Base-by-base conservation (phyloP, 2,888 invertebrate species). In the Meteorus colon region DNA sequence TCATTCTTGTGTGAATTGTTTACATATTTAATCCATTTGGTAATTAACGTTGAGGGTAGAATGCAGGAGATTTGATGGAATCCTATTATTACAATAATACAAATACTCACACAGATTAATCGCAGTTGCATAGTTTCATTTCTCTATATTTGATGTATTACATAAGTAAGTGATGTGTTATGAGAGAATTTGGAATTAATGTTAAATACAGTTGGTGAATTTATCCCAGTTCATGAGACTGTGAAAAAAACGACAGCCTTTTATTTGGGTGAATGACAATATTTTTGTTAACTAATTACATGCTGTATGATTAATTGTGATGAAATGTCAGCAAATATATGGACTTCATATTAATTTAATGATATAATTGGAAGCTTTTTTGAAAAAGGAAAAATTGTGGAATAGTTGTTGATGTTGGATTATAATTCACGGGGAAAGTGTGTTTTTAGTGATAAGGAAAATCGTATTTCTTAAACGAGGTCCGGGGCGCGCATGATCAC, bases 391-490 rank as follows among this genome's bases (percentile, higher is more conserved):
- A 19, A 0, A 62, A 29, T 31, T 62, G 27, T 62, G 10, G 10
- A 62, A 62, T 62, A 62, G 62, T 62, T 62, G 27, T 62, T 62
- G 31, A 62, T 62, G 62, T 62, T 62, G 31, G 31, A 62, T 62
- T 62, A 62, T 62, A 62, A 29, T n/a, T 62, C 62, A 62, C 14
- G 31, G 62, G 1, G 31, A 68, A 68, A 68, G 29, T 68, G 41
- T 68, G 37, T 45, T 48, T 48, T 48, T 19, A 31, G 48, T 51
- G 45, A 68, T 68, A 68, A 45, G 68, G 48, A 68, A 68, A 68
- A 68, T 45, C 51, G 29, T 68, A 41, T 51, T 68, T 68, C 68
- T 68, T 68, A 48, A 48, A 48, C 48, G 41, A 68, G 48, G 41
- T 48, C 48, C 48, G 19, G 55, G 19, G 55, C 55, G 55, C 41